Conservation (phyloP, 2,888 invertebrate species). For the Sphaerophoria rueppellii region DNA sequence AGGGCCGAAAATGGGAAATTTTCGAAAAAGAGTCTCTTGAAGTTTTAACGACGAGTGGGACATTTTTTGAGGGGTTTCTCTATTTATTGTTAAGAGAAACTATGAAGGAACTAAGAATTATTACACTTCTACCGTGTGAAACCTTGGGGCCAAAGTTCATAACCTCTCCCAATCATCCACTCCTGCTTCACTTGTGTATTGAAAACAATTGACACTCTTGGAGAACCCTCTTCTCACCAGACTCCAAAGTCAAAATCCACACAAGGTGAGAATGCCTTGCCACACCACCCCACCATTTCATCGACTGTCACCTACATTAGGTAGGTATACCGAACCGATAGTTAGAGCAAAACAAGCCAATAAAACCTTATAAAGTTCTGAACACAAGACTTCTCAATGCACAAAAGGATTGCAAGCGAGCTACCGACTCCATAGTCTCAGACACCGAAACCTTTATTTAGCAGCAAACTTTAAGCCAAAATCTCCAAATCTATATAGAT, state of each 20-base stretch:
- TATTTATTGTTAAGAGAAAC: neutral
- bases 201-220: slow-evolving; percentile 10
- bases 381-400: slow-evolving; percentile 27
- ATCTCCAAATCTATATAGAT: slow-evolving; percentile 1
- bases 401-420: slow-evolving; percentile 43
- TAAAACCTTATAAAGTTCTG: slow-evolving; percentile 68
- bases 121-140: slow-evolving; percentile 13
- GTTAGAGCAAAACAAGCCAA: slow-evolving; percentile 57
- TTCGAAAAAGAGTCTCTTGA: neutral
- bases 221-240: neutral
- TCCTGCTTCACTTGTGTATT: neutral
- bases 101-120: neutral
- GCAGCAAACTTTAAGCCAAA: slow-evolving; percentile 9
- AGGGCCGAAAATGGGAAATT: slow-evolving; percentile 8
- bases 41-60: neutral
- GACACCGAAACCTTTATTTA: slow-evolving; percentile 1
- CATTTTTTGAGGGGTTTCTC: too few relatives aligned
- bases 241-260: slow-evolving; percentile 25
- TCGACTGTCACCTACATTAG: too few relatives aligned
- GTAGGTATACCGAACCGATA: neutral
- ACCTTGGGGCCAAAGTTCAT: slow-evolving; percentile 53
- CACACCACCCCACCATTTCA: slow-evolving; percentile 19
- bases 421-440: neutral
- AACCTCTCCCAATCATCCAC: slow-evolving; percentile 26
- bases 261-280: slow-evolving; percentile 57